phyloP scores from a whole-genome alignment of 2,888 invertebrate species.

The Idaea straminata region DNA sequence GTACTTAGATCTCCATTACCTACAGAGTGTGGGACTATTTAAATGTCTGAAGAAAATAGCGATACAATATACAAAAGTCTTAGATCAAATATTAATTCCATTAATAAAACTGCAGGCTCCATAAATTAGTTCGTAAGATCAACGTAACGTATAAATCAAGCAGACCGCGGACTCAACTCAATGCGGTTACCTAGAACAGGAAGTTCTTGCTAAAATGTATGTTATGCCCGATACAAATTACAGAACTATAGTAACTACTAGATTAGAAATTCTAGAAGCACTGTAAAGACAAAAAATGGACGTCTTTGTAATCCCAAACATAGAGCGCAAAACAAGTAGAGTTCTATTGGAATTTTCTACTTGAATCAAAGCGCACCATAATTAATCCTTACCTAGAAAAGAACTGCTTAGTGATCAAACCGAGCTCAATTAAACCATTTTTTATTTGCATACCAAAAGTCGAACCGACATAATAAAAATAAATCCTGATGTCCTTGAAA shows the following conservation, averaged over 20 bases:
- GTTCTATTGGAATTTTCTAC: neutral
- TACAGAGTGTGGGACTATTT: neutral
- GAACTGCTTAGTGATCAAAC: slow-evolving; percentile 23
- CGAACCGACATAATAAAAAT: slow-evolving; percentile 48
- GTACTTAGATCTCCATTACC: neutral
- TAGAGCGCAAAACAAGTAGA: neutral
- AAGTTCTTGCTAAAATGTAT: neutral
- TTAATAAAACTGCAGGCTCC: neutral
- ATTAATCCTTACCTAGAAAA: slow-evolving; percentile 3
- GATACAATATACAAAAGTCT: neutral
- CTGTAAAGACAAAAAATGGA: neutral
- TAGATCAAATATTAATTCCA: neutral
- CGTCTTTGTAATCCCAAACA: neutral
- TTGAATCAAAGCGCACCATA: slow-evolving; percentile 1
- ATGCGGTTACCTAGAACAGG: neutral
- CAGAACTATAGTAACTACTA: neutral
- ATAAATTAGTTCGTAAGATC: neutral
- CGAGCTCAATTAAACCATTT: slow-evolving; percentile 43
- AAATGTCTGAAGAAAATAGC: neutral
- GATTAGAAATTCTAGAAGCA: neutral
- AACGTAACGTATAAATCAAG: neutral
- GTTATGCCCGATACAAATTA: too few species aligned
- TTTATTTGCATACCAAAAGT: slow-evolving; percentile 62
- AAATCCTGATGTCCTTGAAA: slow-evolving; percentile 64
- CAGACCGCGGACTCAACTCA: neutral